Evolutionary conservation across 2,797 vertebrate genomes (phyloP), one percentile per base, ranked within the genome.

Genomic region (Argentina silus): DNA sequence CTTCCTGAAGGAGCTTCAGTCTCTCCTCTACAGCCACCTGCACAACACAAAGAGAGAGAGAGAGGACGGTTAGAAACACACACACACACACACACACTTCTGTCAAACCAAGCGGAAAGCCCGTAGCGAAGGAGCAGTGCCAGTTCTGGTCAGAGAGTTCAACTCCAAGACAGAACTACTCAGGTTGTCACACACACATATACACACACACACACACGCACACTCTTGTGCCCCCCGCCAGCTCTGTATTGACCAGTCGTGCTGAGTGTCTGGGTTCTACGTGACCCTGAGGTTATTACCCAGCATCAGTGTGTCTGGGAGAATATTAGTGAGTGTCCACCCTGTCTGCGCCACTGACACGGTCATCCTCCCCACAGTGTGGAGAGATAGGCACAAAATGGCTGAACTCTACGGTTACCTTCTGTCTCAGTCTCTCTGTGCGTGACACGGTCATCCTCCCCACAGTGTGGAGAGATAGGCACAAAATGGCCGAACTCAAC

Each of bases 21-120:
- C 95, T 93, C 86, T 99, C 97, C 1, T 98, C 97, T 76, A 97
- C 94, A 0, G 97, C 95, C 60, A 96, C 94, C 98, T 99, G 86
- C 9, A 69, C 0, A 69, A 0, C 66, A 82, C 4, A 86, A 0
- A 55, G 0, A 63, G 4, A 69, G 36, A 80, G 66, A 76, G 15
- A 8, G 12, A 17, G 9, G 21, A 79, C 0, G 59, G 81, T 12
- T 19, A 50, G 15, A 73, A 73, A 65, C 62, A 53, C 63, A 72
- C 36, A 61, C 44, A 44, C 51, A 53, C 36, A 70, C 36, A 70
- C 42, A 61, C 56, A 42, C 63, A 19, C n/a, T n/a, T n/a, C n/a
- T n/a, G n/a, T n/a, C n/a, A n/a, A n/a, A n/a, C n/a, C n/a, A n/a
- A n/a, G n/a, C n/a, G n/a, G n/a, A n/a, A n/a, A n/a, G n/a, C n/a